These are phyloP conservation scores for Catalaphyllia jardinei DNA, from an alignment of 64 coral and sea anemone genomes.

Conservation along the genomic window DNA sequence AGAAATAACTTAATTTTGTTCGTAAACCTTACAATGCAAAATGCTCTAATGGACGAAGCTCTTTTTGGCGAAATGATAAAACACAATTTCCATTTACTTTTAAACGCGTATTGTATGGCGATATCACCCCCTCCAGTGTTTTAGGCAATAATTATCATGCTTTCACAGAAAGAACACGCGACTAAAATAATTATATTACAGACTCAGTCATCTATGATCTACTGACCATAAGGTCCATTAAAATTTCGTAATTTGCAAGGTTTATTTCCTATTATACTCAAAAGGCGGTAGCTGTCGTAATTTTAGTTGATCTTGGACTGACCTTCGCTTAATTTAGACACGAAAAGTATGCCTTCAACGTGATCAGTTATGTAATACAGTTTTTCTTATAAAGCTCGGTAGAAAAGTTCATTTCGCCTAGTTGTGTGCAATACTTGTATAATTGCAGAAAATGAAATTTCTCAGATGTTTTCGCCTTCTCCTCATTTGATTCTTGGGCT, in stretches of 20 bases:
- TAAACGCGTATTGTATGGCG: background rate
- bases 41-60: background rate
- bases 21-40: background rate
- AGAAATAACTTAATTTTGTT: background rate
- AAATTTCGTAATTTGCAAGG: conserved; percentile 12
- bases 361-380: background rate
- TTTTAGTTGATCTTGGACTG: background rate
- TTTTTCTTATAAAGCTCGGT: background rate
- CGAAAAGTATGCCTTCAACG: background rate
- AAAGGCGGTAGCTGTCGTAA: conserved; percentile 12
- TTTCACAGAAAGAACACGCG: background rate
- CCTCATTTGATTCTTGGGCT: background rate
- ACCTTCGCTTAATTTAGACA: background rate
- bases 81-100: conserved; percentile 2
- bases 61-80: background rate
- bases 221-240: conserved; percentile 14
- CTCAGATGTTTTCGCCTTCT: background rate
- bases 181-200: background rate
- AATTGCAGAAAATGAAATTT: no score
- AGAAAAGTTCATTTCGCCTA: background rate
- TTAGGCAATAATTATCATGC: background rate
- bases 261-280: conserved; percentile 44
- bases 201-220: background rate
- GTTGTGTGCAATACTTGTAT: background rate
- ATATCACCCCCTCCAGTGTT: conserved; percentile 2